Conservation (phyloP, 2,113 vertebrate species). For the Vombatus ursinus region DNA sequence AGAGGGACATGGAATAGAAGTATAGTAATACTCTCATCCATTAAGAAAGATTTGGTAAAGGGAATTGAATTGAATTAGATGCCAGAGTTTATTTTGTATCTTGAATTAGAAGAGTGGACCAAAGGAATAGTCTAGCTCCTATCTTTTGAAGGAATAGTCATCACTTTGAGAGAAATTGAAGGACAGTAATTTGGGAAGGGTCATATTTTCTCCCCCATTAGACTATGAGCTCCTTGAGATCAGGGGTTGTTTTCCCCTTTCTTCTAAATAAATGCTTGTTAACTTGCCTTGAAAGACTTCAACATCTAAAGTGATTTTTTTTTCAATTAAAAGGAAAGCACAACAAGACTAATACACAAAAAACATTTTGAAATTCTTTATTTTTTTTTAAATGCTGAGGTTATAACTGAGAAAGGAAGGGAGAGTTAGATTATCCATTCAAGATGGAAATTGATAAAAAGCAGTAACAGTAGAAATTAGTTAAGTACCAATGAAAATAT, state of each 20-base stretch:
- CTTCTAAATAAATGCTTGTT: not conserved
- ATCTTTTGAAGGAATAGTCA: too few relatives aligned
- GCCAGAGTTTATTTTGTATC: too few relatives aligned
- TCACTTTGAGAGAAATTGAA: not conserved
- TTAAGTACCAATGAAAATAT: not conserved
- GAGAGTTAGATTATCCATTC: not conserved
- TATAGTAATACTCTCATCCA: too few relatives aligned
- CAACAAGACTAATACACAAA: not conserved
- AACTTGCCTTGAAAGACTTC: not conserved
- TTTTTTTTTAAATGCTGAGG: not conserved
- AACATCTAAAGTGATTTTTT: not conserved
- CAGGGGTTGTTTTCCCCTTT: not conserved
- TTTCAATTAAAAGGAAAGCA: not conserved
- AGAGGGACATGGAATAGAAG: too few relatives aligned
- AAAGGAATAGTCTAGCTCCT: too few relatives aligned
- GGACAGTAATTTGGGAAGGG: not conserved
- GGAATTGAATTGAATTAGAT: too few relatives aligned
- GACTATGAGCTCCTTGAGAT: not conserved
- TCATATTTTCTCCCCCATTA: not conserved
- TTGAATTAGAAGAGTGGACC: too few relatives aligned
- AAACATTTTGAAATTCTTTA: not conserved
- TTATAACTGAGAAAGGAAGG: not conserved
- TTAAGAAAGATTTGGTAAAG: too few relatives aligned
- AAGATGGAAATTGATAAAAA: not conserved
- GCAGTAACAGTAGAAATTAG: not conserved